Percentiles rank a stretch among this genome's conserved stretches.
These are phyloP conservation scores for Eidolon dupreanum DNA, from an alignment of 2,797 vertebrate genomes.

Conservation along the genomic window DNA sequence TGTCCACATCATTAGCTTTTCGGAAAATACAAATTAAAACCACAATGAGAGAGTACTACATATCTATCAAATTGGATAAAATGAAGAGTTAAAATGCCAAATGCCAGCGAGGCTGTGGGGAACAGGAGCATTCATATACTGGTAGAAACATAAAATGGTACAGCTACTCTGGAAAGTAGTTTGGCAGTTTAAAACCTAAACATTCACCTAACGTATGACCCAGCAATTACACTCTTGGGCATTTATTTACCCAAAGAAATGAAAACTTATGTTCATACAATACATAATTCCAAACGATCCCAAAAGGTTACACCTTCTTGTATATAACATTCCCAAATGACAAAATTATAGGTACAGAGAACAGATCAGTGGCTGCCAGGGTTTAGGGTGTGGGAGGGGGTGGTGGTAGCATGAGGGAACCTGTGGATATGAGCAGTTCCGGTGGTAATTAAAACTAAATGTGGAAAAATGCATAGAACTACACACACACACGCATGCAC, in stretches of 20 bases:
- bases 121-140: background rate
- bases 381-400: background rate
- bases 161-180: background rate
- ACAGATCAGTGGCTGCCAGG: background rate
- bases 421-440: background rate
- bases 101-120: background rate
- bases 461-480: background rate
- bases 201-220: background rate
- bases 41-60: background rate
- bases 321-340: background rate
- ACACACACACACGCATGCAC: background rate
- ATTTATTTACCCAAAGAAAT: background rate
- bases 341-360: background rate
- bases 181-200: background rate
- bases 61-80: background rate
- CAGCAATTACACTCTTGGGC: background rate
- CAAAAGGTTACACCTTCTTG: background rate
- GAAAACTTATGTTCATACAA: background rate
- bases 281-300: background rate
- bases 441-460: background rate
- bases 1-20: background rate
- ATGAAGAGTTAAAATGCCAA: background rate
- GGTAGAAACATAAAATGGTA: background rate
- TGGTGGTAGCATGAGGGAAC: background rate
- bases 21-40: background rate